Base-by-base conservation (phyloP, 2,113 vertebrate species). In the Sebastes schlegelii region DNA sequence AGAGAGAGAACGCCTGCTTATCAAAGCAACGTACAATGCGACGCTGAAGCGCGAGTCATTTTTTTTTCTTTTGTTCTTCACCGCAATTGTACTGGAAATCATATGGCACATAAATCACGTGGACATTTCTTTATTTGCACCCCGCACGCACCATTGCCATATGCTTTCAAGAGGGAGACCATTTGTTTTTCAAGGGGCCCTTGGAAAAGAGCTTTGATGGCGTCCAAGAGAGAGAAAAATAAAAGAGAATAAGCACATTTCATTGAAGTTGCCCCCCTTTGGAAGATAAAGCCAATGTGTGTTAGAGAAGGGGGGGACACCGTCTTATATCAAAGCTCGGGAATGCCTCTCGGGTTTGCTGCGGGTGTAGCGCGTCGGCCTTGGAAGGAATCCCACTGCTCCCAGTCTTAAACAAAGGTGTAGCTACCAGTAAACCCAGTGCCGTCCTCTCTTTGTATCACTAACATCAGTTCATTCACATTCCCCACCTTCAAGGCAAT, bases 101-200 rank as follows among this genome's bases (percentile, higher is more conserved):
- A 81, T 80, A 85, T 57, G 77, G 73, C 80, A 78, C 85, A 91
- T 92, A 84, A 92, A 93, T 91, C 90, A 92, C 72, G 73, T 21
- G 74, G 83, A 89, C 87, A 58, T 93, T 82, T 89, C 77, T 82
- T 85, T 83, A 74, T 87, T 85, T 78, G 52, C 64, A 58, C 49
- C 52, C 66, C 19, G 19, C 19, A 77, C 4, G 34, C 58, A 65
- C 68, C 46, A 49, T 57, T 67, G 75, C 87, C 49, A 83, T 84
- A 75, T 63, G 82, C 82, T 83, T 84, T 90, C 76, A 87, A 83
- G 79, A 86, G 12, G 49, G 48, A 80, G 55, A 60, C 46, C 60
- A 80, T 88, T 88, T 86, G 86, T 82, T 89, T 88, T 89, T 83
- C 70, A 83, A 80, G 60, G 63, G 71, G 75, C 8, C 45, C 40